phyloP scores from a whole-genome alignment of 2,113 vertebrate species.

The Limnothrissa miodon region DNA sequence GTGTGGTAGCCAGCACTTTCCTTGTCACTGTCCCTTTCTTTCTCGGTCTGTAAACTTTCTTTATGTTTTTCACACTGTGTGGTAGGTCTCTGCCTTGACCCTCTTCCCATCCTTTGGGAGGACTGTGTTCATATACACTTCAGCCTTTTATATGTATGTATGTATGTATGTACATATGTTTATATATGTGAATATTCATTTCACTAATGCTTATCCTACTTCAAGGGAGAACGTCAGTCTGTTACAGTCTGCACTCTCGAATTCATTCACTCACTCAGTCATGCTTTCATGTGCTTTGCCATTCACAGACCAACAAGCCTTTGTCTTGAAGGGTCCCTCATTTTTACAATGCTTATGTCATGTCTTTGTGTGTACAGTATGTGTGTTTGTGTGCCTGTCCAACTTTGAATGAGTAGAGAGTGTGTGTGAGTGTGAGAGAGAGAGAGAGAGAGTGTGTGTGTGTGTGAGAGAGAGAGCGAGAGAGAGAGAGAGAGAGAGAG shows the following conservation, averaged over 20 bases:
- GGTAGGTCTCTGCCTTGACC: constrained; percentile 18
- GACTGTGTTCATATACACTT: background rate
- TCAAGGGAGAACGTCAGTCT: constrained; percentile 31
- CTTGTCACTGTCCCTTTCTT: constrained; percentile 13
- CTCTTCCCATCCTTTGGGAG: background rate
- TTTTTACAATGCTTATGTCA: constrained; percentile 27
- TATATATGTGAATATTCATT: constrained; percentile 42
- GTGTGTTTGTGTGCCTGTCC: background rate
- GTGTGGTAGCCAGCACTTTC: constrained; percentile 10
- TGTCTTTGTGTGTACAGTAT: constrained; percentile 8
- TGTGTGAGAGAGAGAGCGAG: constrained; percentile 17
- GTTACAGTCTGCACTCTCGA: constrained; percentile 3
- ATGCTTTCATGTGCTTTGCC: constrained; percentile 47
- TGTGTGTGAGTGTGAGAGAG: constrained; percentile 5
- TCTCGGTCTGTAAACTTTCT: constrained; percentile 6
- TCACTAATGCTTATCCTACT: constrained; percentile 49
- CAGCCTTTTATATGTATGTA: constrained; percentile 13
- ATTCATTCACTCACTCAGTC: background rate
- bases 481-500: constrained; percentile 24
- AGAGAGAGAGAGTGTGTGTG: constrained; percentile 9
- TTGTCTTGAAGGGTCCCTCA: constrained; percentile 25
- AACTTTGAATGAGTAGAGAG: background rate
- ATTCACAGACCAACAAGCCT: constrained; percentile 29
- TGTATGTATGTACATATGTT: background rate
- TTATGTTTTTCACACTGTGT: background rate